Evolutionary conservation across 2,797 vertebrate genomes (phyloP).

Genomic region (Coccyzus lansbergi): DNA sequence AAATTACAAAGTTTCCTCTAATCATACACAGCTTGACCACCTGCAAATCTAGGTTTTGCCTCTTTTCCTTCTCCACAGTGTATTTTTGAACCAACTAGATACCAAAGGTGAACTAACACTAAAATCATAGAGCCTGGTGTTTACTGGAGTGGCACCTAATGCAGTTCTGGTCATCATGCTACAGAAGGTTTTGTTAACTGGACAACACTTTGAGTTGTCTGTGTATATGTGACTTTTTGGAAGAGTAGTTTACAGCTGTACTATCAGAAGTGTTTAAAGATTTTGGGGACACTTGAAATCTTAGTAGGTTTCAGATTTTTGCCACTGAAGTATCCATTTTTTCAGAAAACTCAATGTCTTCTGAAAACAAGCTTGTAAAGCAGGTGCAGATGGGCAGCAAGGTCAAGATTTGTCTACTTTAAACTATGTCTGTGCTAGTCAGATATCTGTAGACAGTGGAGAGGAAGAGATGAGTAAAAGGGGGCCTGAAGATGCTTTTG

Average conservation of each 20-base stretch:
- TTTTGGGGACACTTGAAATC: not conserved
- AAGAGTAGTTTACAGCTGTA: not conserved
- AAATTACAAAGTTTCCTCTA: not conserved
- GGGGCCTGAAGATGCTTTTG: not conserved
- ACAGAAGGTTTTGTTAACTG: not conserved
- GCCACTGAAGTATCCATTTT: not conserved
- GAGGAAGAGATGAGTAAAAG: not conserved
- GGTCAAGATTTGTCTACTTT: not conserved
- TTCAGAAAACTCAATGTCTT: not conserved
- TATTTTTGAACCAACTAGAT: not conserved
- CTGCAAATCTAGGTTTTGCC: not conserved
- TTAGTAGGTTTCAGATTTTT: not conserved
- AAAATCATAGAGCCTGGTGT: not conserved
- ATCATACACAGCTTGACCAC: not conserved
- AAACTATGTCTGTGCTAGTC: not conserved
- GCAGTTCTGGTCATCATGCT: not conserved
- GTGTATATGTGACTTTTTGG: not conserved
- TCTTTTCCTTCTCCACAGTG: not conserved
- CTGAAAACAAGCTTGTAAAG: not conserved
- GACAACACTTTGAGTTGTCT: not conserved
- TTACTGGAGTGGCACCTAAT: not conserved
- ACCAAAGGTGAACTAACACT: not conserved
- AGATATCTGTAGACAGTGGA: not conserved
- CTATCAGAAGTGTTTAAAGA: not conserved
- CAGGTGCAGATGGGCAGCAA: not conserved